Base-by-base conservation (phyloP, 2,888 invertebrate species). In the Caenorhabditis wallacei region DNA sequence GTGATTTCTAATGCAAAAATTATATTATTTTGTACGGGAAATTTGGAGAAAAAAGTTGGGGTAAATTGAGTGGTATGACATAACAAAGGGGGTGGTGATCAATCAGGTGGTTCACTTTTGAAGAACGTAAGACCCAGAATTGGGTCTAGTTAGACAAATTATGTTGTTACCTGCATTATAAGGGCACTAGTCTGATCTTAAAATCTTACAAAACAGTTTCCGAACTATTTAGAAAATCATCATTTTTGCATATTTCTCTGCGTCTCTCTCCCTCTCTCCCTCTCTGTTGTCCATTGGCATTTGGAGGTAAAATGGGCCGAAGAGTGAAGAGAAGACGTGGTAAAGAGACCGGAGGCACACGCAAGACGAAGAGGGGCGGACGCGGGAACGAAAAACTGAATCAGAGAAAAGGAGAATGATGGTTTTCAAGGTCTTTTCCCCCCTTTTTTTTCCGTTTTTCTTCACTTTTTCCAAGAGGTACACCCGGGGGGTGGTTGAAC, bases 341-440 rank as follows among this genome's bases (percentile, higher is more conserved):
- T 13, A 13, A 16, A 16, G 40, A 16, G 40, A 40, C 30, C 30
- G 30, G 51, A 22, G 37, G 48, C n/a, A 35, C 16, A 18, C 11
- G 37, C 10, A 37, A 43, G 43, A 61, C 2, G 46, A 48, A 20
- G 46, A 46, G 13, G 24, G 53, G 24, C 13, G 20, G 53, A 13
- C 35, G 64, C 59, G 75, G 68, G 75, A 68, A 76, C 74, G 64
- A 68, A 76, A 74, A 13, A 16, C 48, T 66, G 75, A 66, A 26
- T 66, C 75, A 66, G 8, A 30, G 30, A 8, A 66, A 30, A 30
- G 30, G 30, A 66, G 57, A 57, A 64, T 64, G 63, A 64, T 20
- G 63, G 20, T 63, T 64, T 64, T 64, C 75, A 76, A 76, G 75
- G 75, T 76, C 68, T 76, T 76, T 59, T 53, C 8, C 30, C 4